phyloP scores from a whole-genome alignment of 2,888 invertebrate genomes.

The Drosophila nr. medialis region DNA sequence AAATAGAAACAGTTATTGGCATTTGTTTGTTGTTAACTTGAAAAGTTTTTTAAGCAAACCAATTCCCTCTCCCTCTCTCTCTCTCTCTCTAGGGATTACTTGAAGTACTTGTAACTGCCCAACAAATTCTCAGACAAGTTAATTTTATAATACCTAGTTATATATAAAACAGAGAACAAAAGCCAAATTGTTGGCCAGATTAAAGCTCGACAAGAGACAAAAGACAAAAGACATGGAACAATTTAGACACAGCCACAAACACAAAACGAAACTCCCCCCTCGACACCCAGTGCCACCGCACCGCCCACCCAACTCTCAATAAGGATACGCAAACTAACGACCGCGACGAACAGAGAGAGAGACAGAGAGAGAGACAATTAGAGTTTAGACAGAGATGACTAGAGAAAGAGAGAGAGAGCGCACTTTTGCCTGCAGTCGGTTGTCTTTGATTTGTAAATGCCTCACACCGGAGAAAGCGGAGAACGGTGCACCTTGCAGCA shows the following conservation, averaged over 20 bases:
- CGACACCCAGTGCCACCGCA: background rate
- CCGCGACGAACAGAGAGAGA: background rate
- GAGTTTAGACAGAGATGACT: slow-evolving; percentile 7
- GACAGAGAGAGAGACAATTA: background rate
- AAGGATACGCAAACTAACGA: slow-evolving; percentile 38
- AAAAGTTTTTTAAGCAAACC: background rate
- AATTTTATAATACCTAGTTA: slow-evolving; percentile 31
- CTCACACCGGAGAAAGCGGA: slow-evolving; percentile 17
- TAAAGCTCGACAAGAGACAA: slow-evolving; percentile 42
- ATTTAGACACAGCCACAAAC: slow-evolving; percentile 38
- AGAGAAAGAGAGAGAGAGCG: slow-evolving; percentile 11
- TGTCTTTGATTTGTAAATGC: slow-evolving; percentile 14
- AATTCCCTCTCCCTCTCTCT: background rate
- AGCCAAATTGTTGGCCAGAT: slow-evolving; percentile 43
- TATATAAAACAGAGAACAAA: slow-evolving; percentile 6
- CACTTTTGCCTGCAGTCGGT: slow-evolving; percentile 38
- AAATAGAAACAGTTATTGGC: no score
- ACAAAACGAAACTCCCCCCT: background rate
- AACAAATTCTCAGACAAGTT: slow-evolving; percentile 21
- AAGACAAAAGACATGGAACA: slow-evolving; percentile 34
- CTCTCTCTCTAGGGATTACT: background rate
- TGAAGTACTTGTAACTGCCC: background rate
- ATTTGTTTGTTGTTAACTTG: background rate
- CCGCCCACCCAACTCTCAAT: slow-evolving; percentile 25
- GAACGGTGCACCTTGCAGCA: slow-evolving; percentile 70